Percentiles rank a stretch among this genome's conserved stretches.
Conservation (phyloP, 2,888 invertebrate species). For the Hylaea fasciaria region DNA sequence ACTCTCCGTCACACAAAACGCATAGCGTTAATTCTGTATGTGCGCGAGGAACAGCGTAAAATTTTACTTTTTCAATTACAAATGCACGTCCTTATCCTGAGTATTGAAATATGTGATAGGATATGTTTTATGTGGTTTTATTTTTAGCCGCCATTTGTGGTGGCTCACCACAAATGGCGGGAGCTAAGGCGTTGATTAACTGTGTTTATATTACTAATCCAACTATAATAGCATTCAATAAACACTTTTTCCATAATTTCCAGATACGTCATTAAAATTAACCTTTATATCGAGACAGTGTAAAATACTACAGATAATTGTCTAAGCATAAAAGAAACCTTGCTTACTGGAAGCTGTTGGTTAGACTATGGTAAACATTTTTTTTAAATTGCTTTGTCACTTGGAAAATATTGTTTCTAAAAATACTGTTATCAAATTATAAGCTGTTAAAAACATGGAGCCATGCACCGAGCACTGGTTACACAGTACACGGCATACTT, state of each 20-base stretch:
- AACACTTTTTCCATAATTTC: background rate
- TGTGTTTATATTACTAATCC: constrained; percentile 20
- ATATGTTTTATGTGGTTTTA: constrained; percentile 25
- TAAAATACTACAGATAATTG: too few relatives aligned
- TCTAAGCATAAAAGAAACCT: too few relatives aligned
- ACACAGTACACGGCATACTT: background rate
- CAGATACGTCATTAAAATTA: background rate
- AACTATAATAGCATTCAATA: constrained; percentile 15
- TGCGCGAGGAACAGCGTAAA: too few relatives aligned
- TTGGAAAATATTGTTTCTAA: too few relatives aligned
- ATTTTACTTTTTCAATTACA: background rate
- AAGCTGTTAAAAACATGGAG: background rate
- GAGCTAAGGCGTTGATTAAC: constrained; percentile 9
- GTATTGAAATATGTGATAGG: constrained; percentile 19
- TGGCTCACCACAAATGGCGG: constrained; percentile 10
- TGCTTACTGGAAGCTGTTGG: too few relatives aligned
- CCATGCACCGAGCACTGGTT: background rate
- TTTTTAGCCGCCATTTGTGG: constrained; percentile 27
- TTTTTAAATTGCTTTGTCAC: too few relatives aligned
- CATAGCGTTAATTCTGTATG: background rate
- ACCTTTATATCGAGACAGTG: background rate
- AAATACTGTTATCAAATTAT: too few relatives aligned
- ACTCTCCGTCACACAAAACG: background rate
- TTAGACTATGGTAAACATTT: too few relatives aligned
- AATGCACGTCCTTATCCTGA: constrained; percentile 7